phyloP scores from a whole-genome alignment of 2,113 vertebrate genomes.

The Cheirogaleus medius region DNA sequence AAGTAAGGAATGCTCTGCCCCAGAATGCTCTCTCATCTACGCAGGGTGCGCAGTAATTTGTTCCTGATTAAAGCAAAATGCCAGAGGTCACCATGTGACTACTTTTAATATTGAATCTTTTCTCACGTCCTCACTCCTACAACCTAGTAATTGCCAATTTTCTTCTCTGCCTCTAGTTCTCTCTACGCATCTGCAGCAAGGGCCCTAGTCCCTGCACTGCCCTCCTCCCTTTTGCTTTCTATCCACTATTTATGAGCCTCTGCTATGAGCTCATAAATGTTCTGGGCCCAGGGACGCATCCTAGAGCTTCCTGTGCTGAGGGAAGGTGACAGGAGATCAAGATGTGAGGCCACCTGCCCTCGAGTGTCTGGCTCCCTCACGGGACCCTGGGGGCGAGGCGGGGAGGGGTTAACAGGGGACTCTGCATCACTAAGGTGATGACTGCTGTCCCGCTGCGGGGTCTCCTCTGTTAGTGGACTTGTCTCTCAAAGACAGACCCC shows the following conservation, averaged over 20 bases:
- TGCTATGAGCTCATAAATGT: neutral
- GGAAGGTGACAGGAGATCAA: neutral
- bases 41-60: neutral
- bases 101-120: neutral
- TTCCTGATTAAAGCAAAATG: neutral
- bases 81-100: neutral
- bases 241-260: neutral
- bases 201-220: accelerated
- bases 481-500: neutral
- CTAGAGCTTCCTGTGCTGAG: neutral
- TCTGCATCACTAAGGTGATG: neutral
- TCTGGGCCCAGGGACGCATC: neutral
- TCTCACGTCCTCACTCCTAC: neutral
- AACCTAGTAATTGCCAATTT: neutral
- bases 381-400: neutral
- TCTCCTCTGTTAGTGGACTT: neutral
- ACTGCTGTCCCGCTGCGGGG: too few relatives aligned
- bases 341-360: neutral
- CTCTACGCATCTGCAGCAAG: neutral
- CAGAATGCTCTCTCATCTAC: neutral
- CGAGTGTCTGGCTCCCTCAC: neutral
- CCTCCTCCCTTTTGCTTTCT: neutral
- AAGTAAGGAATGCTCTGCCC: accelerated
- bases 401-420: neutral
- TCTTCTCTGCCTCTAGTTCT: neutral